Conservation (phyloP, 2,888 invertebrate species). For the Phengaris arion region DNA sequence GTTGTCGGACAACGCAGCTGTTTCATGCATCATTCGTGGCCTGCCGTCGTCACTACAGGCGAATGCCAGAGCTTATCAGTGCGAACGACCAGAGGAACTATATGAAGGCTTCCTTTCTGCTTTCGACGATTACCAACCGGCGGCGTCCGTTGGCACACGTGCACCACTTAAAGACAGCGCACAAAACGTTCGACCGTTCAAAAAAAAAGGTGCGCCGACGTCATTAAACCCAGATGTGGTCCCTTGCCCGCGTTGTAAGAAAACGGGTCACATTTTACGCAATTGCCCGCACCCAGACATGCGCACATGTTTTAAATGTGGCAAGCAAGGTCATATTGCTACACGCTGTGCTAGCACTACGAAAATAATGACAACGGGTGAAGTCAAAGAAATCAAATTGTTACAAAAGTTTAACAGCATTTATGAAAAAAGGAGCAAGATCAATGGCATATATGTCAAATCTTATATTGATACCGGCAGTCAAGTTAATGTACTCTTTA, state of each 20-base stretch:
- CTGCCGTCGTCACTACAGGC: conserved; percentile 40
- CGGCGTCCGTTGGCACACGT: too few species aligned
- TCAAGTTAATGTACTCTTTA: conserved; percentile 35
- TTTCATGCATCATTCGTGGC: conserved; percentile 43
- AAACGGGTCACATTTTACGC: conserved; percentile 34
- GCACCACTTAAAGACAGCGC: too few species aligned
- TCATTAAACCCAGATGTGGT: conserved; percentile 15
- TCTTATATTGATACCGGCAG: conserved; percentile 38
- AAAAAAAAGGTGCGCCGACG: not conserved
- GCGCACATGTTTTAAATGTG: conserved; percentile 38
- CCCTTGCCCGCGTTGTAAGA: conserved; percentile 36
- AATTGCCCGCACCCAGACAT: conserved; percentile 36
- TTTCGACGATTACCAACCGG: conserved; percentile 39
- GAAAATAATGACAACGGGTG: not conserved
- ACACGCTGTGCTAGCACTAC: too few species aligned
- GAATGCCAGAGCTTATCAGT: conserved; percentile 43
- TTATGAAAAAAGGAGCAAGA: conserved; percentile 34
- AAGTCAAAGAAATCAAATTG: conserved; percentile 36
- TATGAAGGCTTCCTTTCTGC: conserved; percentile 41
- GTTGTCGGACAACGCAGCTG: conserved; percentile 38
- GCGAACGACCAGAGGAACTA: conserved; percentile 39
- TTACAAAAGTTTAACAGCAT: conserved; percentile 30
- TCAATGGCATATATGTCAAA: conserved; percentile 33
- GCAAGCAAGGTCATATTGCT: conserved; percentile 36
- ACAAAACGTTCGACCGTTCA: not conserved